Conservation (phyloP, 2,888 invertebrate genomes). For the Cryptus armator region DNA sequence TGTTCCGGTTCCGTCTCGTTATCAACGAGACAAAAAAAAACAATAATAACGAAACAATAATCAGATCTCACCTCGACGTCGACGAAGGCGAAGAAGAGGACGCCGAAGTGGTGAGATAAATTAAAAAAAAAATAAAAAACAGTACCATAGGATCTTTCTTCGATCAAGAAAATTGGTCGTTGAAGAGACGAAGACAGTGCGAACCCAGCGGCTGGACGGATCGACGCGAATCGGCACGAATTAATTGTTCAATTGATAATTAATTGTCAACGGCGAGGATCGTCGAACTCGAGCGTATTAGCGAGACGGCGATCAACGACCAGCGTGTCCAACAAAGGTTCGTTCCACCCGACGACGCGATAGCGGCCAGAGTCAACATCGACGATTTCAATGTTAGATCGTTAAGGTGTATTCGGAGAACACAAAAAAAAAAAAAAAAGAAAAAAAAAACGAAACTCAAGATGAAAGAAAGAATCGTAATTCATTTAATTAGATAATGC, state of each 20-base stretch:
- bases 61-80: constrained; percentile 38
- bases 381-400: constrained; percentile 54
- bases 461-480: constrained; percentile 5
- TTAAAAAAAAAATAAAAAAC: constrained; percentile 22
- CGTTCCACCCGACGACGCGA: constrained; percentile 61
- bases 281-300: constrained; percentile 59
- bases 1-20: constrained; percentile 6
- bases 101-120: constrained; percentile 54
- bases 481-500: constrained; percentile 39
- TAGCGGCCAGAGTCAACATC: constrained; percentile 30
- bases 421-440: constrained; percentile 6
- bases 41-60: constrained; percentile 22
- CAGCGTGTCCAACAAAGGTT: constrained; percentile 59
- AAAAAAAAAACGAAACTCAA: not conserved
- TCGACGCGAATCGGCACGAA: constrained; percentile 58
- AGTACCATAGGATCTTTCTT: constrained; percentile 53
- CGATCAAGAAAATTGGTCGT: constrained; percentile 59
- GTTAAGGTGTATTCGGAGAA: constrained; percentile 42
- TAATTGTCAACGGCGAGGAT: constrained; percentile 66
- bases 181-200: constrained; percentile 59
- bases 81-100: constrained; percentile 35
- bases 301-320: constrained; percentile 59
- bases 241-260: constrained; percentile 70
- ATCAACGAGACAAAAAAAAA: constrained; percentile 6
- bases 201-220: constrained; percentile 52